phyloP scores from a whole-genome alignment of 1,140 invertebrate species.

The Phortica variegata region DNA sequence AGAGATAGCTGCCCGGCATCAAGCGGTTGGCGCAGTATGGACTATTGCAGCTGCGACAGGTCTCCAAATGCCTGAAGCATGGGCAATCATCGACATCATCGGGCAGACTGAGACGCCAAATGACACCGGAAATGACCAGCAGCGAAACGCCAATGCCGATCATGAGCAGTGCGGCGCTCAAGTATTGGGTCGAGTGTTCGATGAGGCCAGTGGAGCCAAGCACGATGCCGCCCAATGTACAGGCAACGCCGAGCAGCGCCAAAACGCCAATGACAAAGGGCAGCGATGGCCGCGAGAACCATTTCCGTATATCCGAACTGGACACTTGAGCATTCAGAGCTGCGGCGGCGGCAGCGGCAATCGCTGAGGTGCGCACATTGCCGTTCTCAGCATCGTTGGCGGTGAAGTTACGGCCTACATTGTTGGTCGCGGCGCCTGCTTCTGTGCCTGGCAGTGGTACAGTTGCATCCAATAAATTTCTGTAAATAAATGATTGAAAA shows the following conservation, averaged over 20 bases:
- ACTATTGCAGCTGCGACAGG: slow-evolving; percentile 48
- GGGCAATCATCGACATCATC: slow-evolving; percentile 45
- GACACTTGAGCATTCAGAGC: slow-evolving; percentile 8
- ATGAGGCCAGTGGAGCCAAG: slow-evolving; percentile 49
- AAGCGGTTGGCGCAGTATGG: slow-evolving; percentile 44
- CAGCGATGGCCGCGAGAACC: slow-evolving; percentile 46
- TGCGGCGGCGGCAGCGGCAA: background rate
- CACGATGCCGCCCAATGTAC: slow-evolving; percentile 49
- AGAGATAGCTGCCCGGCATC: slow-evolving; percentile 34
- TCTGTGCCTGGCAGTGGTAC: slow-evolving; percentile 24
- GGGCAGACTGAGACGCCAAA: slow-evolving; percentile 46
- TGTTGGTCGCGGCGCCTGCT: slow-evolving; percentile 8
- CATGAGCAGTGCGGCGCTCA: slow-evolving; percentile 50
- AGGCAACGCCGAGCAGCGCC: slow-evolving; percentile 48
- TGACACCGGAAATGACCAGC: slow-evolving; percentile 47
- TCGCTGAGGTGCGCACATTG: slow-evolving; percentile 7
- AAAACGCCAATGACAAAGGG: slow-evolving; percentile 54
- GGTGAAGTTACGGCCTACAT: background rate
- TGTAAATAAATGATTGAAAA: slow-evolving; percentile 13
- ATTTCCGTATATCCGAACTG: slow-evolving; percentile 30
- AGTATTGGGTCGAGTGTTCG: slow-evolving; percentile 50
- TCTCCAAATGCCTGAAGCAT: slow-evolving; percentile 43
- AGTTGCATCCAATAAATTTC: slow-evolving; percentile 27
- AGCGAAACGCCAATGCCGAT: slow-evolving; percentile 51
- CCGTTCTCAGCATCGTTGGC: background rate